Conservation (phyloP, 2,888 invertebrate genomes). For the Synergus japonicus region DNA sequence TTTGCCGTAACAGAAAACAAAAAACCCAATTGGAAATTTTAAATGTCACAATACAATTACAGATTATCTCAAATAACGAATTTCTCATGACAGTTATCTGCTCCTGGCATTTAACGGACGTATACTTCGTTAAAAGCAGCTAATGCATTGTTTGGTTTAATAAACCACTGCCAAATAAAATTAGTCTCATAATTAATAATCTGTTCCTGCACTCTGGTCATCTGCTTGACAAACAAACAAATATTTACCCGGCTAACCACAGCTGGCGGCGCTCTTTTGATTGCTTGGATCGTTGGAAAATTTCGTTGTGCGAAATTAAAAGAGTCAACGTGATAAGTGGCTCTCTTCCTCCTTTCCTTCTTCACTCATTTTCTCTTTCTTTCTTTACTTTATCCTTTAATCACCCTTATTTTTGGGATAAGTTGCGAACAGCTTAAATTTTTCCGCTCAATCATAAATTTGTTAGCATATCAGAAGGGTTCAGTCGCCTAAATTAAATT, state of each 20-base stretch:
- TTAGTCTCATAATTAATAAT: slow-evolving; percentile 36
- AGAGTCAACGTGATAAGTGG: slow-evolving; percentile 13
- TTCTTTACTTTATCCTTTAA: background rate
- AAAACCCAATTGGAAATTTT: background rate
- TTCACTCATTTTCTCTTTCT: background rate
- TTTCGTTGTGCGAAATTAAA: slow-evolving; percentile 23
- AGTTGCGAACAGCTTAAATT: no score
- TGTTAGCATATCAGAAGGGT: no score
- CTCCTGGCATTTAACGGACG: slow-evolving; percentile 26
- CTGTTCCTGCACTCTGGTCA: background rate
- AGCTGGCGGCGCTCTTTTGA: slow-evolving; percentile 33
- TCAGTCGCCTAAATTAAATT: no score
- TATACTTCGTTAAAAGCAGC: slow-evolving; percentile 20
- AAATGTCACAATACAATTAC: slow-evolving; percentile 5
- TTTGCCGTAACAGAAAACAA: background rate
- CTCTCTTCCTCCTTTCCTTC: background rate
- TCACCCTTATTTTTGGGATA: background rate
- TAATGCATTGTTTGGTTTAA: slow-evolving; percentile 32
- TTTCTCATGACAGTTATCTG: slow-evolving; percentile 29
- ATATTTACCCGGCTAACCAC: slow-evolving; percentile 28
- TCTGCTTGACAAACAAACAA: slow-evolving; percentile 36
- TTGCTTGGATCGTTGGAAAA: slow-evolving; percentile 25
- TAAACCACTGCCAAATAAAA: slow-evolving; percentile 36
- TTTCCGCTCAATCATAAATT: no score
- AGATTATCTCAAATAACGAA: background rate